phyloP scores from a whole-genome alignment of 2,113 vertebrate genomes.

The Sclerurus mexicanus region DNA sequence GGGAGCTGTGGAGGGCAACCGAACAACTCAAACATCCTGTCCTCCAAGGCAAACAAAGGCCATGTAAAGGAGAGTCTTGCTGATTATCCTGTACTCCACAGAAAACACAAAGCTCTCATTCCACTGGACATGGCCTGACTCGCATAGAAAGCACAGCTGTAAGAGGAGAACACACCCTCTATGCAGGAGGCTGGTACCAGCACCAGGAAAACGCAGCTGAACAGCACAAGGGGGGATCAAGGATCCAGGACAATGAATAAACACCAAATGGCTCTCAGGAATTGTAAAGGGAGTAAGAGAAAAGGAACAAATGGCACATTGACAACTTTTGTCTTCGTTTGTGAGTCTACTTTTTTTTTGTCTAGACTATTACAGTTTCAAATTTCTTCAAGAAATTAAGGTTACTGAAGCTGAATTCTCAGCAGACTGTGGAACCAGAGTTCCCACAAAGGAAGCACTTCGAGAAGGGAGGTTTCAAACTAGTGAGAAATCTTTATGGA shows the following conservation, averaged over 20 bases:
- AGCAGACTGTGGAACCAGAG: neutral
- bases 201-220: neutral
- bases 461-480: neutral
- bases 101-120: neutral
- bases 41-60: neutral
- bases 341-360: neutral
- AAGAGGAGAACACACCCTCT: neutral
- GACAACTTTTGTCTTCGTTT: neutral
- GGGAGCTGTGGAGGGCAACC: neutral
- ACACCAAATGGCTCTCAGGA: neutral
- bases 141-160: accelerated
- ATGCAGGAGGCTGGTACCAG: neutral
- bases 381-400: neutral
- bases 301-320: neutral
- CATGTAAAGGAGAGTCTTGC: neutral
- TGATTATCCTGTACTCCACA: neutral
- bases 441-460: neutral
- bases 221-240: neutral
- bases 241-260: neutral
- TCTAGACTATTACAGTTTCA: neutral
- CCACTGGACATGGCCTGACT: neutral
- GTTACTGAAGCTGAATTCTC: neutral
- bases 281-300: neutral
- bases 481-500: neutral
- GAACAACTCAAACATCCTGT: neutral